Conservation (phyloP, 2,888 invertebrate species). For the Pediacus dermestoides region DNA sequence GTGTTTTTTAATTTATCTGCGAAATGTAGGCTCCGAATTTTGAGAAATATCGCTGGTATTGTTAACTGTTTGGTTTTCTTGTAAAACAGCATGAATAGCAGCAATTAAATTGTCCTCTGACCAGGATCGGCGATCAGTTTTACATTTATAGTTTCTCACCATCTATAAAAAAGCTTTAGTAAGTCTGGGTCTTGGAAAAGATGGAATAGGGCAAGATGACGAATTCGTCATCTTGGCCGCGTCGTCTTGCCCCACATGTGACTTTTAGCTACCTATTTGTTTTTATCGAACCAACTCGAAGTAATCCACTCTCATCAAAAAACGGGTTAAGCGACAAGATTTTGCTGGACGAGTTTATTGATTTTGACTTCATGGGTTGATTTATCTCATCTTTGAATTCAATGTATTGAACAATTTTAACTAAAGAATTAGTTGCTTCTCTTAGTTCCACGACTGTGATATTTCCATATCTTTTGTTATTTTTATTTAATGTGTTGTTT, state of each 20-base stretch:
- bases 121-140: constrained; percentile 19
- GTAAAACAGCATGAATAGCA: constrained; percentile 18
- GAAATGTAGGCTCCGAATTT: constrained; percentile 18
- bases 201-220: constrained; percentile 18
- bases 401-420: too few species aligned
- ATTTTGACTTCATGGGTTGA: too few species aligned
- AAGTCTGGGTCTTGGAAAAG: constrained; percentile 3
- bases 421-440: too few species aligned
- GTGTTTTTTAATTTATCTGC: constrained; percentile 21
- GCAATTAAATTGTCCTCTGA: constrained; percentile 21
- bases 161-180: constrained; percentile 17
- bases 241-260: constrained; percentile 19
- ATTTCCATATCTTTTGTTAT: too few species aligned
- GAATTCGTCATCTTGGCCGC: constrained; percentile 19
- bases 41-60: constrained; percentile 13
- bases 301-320: too few species aligned
- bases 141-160: constrained; percentile 18
- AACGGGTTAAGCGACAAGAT: too few species aligned
- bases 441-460: too few species aligned
- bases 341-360: too few species aligned
- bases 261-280: too few species aligned
- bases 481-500: too few species aligned
- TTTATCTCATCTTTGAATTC: too few species aligned
- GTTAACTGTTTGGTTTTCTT: constrained; percentile 17
- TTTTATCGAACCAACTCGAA: too few species aligned